Evolutionary conservation across 1,140 invertebrate species (phyloP), one percentile per base, ranked within the genome.

Genomic region (Portunus trituberculatus): DNA sequence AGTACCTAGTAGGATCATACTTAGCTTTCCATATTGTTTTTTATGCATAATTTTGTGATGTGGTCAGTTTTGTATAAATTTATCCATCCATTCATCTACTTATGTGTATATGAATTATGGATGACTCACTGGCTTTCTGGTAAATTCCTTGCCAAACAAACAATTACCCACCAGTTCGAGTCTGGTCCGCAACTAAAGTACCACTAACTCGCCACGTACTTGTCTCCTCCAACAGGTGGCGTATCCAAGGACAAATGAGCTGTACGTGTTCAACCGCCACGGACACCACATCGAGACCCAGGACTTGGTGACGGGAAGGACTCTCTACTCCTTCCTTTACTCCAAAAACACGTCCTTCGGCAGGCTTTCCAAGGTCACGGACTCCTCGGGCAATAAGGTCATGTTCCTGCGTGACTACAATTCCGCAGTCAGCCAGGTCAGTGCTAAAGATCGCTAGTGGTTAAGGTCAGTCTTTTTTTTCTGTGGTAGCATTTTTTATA

Each of bases 261-360:
- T 99, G 52, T 99, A 99, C 96, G 98, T 99, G 0, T 99, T 99
- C 97, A 98, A 98, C 96, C 96, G 96, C 28, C 96, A 99, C 96
- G 99, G 99, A 0, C 99, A 99, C 97, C 99, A 99, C 97, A 98
- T 99, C 31, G 98, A 98, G 4, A 99, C 99, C 0, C 98, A 98
- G 97, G 99, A 99, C 97, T 97, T 99, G 82, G 98, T 99, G 76
- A 99, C 99, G 0, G 98, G 98, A 39, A 98, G 99, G 97, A 98
- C 98, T 0, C 98, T 99, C 96, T 99, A 99, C 97, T 98, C 98
- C 45, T 99, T 99, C 97, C 97, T 99, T 0, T 99, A 99, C 97
- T 99, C 98, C 29, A 99, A 99, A 97, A 99, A 99, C 96, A 99
- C 99, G 2, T 99, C 98, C 96, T 99, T 99, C 96, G 99, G 99